Base-by-base conservation (phyloP, 1,140 invertebrate species). In the Dinoponera quadriceps region DNA sequence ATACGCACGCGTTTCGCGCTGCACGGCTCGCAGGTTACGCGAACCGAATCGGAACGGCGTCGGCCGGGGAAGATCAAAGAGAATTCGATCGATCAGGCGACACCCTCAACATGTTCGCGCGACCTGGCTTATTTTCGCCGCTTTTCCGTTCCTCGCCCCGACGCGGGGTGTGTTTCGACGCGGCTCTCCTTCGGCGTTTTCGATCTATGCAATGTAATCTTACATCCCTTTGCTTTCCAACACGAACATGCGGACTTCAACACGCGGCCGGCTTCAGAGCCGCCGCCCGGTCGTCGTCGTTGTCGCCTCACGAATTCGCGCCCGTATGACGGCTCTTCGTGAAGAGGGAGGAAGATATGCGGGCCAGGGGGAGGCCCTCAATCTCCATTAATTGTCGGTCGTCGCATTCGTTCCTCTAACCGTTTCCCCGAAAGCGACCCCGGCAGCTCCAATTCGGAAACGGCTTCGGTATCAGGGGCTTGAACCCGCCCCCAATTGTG, bases 361-460 rank as follows among this genome's bases (percentile, higher is more conserved):
- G 86, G 86, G 86, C 20, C 62, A 33, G 14, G n/a, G 38, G 18
- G 78, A 57, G 54, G 7, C 9, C 59, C 75, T 86, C 60, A 72
- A 86, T 86, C 85, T 77, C 73, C 60, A 80, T 87, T 85, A 83
- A 87, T 87, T 68, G 57, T 78, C 38, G 38, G 38, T 72, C 55
- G 38, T 49, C 51, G 48, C n/a, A 68, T 66, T 77, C 60, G n/a
- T 83, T 38, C 48, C n/a, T 66, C n/a, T 66, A 54, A 73, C 44
- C 29, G 22, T 82, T 82, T 82, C 85, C 33, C 27, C 66, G 84
- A 85, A 85, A 7, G 38, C 38, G 11, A 85, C n/a, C 54, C n/a
- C 38, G 60, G 29, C 49, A 62, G 49, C 62, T 27, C 38, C 22
- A 27, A 77, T 77, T 27, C 27, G 38, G 38, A 49, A 63, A 49